Evolutionary conservation across 2,888 invertebrate species (phyloP).

Genomic region (Luperina testacea): DNA sequence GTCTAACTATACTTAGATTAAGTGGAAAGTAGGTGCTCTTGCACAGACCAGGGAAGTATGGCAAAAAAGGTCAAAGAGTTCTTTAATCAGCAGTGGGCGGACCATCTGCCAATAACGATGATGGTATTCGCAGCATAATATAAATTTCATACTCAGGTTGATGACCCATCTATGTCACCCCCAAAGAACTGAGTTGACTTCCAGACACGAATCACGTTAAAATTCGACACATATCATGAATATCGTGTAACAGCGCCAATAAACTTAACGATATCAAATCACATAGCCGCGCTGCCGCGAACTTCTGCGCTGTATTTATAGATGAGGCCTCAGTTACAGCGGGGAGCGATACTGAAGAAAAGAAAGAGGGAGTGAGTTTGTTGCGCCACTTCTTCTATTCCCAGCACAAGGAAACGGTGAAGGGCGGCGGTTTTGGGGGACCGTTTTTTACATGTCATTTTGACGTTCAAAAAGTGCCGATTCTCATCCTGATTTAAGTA

Average conservation of each 20-base stretch:
- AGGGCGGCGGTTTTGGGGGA: neutral
- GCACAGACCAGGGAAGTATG: neutral
- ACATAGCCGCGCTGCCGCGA: conserved; percentile 50
- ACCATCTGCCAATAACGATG: neutral
- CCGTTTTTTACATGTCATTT: neutral
- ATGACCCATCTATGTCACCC: conserved; percentile 4
- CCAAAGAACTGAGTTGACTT: neutral
- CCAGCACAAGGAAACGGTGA: neutral
- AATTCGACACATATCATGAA: conserved; percentile 61
- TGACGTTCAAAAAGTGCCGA: neutral
- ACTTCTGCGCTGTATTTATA: conserved; percentile 64
- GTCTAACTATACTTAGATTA: neutral
- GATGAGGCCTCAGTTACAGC: conserved; percentile 45
- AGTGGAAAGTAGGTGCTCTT: neutral
- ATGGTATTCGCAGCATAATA: neutral
- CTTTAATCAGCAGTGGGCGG: neutral
- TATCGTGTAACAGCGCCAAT: conserved; percentile 48
- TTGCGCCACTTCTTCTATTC: neutral
- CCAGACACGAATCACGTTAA: conserved; percentile 54
- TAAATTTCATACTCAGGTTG: neutral
- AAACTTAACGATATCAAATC: conserved; percentile 64
- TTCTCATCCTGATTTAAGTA: neutral
- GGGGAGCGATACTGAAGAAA: conserved; percentile 20
- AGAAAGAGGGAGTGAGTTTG: neutral
- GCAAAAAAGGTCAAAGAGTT: too few species aligned